Conservation (phyloP, 2,888 invertebrate genomes). For the Caenorhabditis afra region DNA sequence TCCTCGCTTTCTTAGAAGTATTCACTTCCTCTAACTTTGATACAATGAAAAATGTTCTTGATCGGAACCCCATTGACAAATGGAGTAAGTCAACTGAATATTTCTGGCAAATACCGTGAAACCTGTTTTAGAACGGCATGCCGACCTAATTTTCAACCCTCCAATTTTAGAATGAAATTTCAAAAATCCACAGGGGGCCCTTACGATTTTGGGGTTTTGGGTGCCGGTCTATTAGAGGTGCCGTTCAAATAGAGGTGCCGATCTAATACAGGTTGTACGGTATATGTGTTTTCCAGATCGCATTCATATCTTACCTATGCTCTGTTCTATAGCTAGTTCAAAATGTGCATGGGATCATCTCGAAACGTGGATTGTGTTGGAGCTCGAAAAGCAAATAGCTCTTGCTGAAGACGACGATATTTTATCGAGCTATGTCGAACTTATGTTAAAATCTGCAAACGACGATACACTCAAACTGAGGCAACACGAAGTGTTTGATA, state of each 20-base stretch:
- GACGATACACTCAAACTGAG: neutral
- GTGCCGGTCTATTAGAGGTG: too few species aligned
- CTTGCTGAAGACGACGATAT: neutral
- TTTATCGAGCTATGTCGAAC: neutral
- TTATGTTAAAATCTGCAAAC: neutral
- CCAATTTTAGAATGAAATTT: too few species aligned
- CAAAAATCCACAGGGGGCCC: too few species aligned
- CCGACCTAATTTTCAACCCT: too few species aligned
- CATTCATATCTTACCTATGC: too few species aligned
- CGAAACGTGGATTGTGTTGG: slow-evolving; percentile 6
- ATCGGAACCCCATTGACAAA: neutral
- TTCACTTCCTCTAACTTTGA: slow-evolving; percentile 17
- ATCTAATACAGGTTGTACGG: too few species aligned
- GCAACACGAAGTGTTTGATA: neutral
- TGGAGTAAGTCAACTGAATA: neutral
- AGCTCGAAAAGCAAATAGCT: neutral
- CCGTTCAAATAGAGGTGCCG: too few species aligned
- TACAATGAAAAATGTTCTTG: neutral
- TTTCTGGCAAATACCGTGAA: too few species aligned
- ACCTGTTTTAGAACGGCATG: too few species aligned
- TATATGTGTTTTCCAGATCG: too few species aligned
- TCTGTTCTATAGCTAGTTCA: slow-evolving; percentile 2
- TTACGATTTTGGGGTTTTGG: too few species aligned
- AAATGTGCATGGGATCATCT: slow-evolving; percentile 2
- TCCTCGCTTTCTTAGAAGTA: neutral